Evolutionary conservation across 2,113 vertebrate genomes (phyloP).

Genomic region (Chiloscyllium plagiosum): DNA sequence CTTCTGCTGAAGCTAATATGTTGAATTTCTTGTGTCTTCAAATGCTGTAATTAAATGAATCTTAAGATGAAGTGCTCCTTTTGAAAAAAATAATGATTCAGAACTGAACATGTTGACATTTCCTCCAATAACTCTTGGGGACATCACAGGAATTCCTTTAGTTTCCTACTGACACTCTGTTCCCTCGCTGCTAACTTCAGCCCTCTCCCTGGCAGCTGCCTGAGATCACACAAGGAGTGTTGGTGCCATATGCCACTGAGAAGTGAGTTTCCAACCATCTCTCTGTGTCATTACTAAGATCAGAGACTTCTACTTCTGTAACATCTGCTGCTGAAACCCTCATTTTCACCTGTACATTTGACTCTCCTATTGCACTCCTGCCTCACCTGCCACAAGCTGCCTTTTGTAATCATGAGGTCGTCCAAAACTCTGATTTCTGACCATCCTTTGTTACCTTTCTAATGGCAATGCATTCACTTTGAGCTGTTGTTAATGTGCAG

Average conservation of each 20-base stretch:
- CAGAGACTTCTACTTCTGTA: neutral
- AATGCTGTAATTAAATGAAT: neutral
- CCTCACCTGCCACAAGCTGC: neutral
- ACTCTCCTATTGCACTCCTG: neutral
- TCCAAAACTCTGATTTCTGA: neutral
- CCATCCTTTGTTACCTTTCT: neutral
- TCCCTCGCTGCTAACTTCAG: neutral
- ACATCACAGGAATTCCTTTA: neutral
- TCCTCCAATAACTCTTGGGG: neutral
- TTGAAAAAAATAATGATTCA: neutral
- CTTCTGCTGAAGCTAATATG: neutral
- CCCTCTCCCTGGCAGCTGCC: neutral
- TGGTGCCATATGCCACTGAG: neutral
- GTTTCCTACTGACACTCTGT: neutral
- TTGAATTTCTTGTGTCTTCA: neutral
- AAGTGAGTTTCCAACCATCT: neutral
- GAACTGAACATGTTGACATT: neutral
- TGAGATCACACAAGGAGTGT: neutral
- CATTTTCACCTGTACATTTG: neutral
- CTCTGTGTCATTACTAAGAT: neutral
- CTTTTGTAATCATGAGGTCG: neutral
- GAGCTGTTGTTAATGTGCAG: neutral
- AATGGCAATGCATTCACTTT: neutral
- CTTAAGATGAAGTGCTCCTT: neutral
- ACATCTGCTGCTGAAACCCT: neutral